phyloP scores from a whole-genome alignment of 2,888 invertebrate genomes.

The Lordiphosa fenestrarum region DNA sequence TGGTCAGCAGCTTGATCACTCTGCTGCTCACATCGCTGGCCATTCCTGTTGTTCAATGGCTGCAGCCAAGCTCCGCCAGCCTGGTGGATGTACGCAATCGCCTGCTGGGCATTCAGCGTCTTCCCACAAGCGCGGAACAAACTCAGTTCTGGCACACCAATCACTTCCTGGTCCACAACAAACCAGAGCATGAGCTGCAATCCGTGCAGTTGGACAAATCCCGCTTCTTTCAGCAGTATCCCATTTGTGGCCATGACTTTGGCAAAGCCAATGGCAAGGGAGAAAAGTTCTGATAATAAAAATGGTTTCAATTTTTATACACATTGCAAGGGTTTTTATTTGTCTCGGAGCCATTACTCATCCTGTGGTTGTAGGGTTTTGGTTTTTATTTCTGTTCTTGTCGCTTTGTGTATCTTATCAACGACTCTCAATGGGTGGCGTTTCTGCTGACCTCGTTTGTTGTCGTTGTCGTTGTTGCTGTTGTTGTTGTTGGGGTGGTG shows the following conservation, averaged over 20 bases:
- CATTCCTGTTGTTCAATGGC: constrained; percentile 53
- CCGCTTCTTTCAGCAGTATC: constrained; percentile 71
- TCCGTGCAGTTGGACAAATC: constrained; percentile 58
- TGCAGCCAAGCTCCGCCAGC: constrained; percentile 61
- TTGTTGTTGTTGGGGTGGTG: too few species aligned
- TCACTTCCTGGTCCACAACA: constrained; percentile 68
- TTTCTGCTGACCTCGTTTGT: too few species aligned
- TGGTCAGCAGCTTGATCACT: constrained; percentile 47
- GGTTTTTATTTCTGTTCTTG: too few species aligned
- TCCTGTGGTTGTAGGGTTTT: too few species aligned
- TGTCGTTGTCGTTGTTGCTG: too few species aligned
- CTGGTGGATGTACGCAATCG: constrained; percentile 72
- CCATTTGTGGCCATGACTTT: constrained; percentile 38
- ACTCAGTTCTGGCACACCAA: constrained; percentile 70
- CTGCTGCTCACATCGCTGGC: constrained; percentile 50
- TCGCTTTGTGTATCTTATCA: too few species aligned
- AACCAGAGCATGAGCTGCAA: constrained; percentile 56
- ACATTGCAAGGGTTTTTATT: constrained; percentile 4
- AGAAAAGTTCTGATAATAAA: constrained; percentile 46
- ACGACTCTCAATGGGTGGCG: too few species aligned
- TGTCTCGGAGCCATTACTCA: too few species aligned
- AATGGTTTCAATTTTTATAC: constrained; percentile 8
- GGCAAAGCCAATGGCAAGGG: constrained; percentile 26
- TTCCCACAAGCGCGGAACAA: constrained; percentile 36
- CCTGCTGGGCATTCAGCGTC: constrained; percentile 62